Evolutionary conservation across 2,113 vertebrate species (phyloP), one percentile per base, ranked within the genome.

Genomic region (Scophthalmus maximus): DNA sequence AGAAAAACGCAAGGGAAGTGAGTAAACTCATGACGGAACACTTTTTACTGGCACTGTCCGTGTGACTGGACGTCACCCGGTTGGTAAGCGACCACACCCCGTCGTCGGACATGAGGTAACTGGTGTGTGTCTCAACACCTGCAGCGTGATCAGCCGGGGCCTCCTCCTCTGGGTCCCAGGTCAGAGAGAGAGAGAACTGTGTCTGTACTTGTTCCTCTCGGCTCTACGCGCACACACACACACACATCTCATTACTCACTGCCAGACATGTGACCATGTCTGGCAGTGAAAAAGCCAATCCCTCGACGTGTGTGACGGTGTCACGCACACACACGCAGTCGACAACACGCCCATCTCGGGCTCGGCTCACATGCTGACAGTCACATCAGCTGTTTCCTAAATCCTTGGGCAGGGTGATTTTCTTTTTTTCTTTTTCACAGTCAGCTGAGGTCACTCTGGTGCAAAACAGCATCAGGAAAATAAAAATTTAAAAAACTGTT

Each of bases 181-280:
- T 76, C 70, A 77, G 51, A 4, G 61, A 66, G 67, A 74, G 73
- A 88, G 61, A 66, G 67, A 74, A 74, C 88, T 85, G 87, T 88
- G 92, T 73, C 88, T 52, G 1, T 6, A 81, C 92, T 77, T 88
- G 92, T 90, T 76, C 68, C 56, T 67, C 51, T 53, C 44, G 22
- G 52, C 12, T 6, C 62, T 14, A 49, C n/a, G n/a, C n/a, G n/a
- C n/a, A n/a, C n/a, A n/a, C n/a, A n/a, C n/a, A n/a, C n/a, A n/a
- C 73, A 60, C 72, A 64, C 77, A 59, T 66, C 60, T n/a, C 57
- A 84, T 90, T 90, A 89, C 87, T 92, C 89, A 90, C 78, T 83
- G 47, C 14, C 36, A 78, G 74, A 78, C 91, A 92, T 88, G 90
- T 90, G 89, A 93, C 89, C n/a, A n/a, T n/a, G n/a, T n/a, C n/a